A percentile compares a stretch with the other conserved stretches of the same genome.
Conservation (phyloP, 2,888 invertebrate species). For the Drosophila paranaensis region DNA sequence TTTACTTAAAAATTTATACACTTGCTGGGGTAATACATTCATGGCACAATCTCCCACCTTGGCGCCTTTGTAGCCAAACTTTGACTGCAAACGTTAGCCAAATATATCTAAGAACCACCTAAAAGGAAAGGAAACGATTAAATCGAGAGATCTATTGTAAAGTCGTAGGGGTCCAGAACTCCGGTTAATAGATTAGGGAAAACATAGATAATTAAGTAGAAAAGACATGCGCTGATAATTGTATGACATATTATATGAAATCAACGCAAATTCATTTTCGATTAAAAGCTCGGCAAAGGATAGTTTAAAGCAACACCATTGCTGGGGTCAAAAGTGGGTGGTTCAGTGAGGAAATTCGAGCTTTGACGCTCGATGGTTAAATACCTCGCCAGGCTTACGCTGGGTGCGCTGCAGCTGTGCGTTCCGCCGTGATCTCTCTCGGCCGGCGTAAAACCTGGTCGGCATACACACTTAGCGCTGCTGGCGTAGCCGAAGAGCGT, state of each 20-base stretch:
- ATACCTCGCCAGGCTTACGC: constrained; percentile 88
- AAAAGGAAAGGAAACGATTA: constrained; percentile 71
- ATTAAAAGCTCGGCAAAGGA: constrained; percentile 15
- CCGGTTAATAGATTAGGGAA: constrained; percentile 12
- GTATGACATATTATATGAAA: constrained; percentile 10
- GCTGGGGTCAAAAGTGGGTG: constrained; percentile 34
- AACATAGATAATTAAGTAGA: constrained; percentile 7
- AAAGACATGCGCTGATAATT: constrained; percentile 27
- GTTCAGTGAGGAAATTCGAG: constrained; percentile 65
- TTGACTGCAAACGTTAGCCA: constrained; percentile 68
- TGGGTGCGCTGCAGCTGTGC: constrained; percentile 87
- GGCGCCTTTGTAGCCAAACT: constrained; percentile 36
- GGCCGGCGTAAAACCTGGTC: constrained; percentile 87
- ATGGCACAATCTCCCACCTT: constrained; percentile 69
- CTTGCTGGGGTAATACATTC: constrained; percentile 71
- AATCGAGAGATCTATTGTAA: constrained; percentile 45
- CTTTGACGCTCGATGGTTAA: constrained; percentile 85
- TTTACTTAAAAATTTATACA: constrained; percentile 54
- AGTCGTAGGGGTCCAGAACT: constrained; percentile 22
- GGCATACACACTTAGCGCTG: constrained; percentile 88
- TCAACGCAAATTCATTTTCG: constrained; percentile 24
- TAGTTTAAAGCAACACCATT: constrained; percentile 22
- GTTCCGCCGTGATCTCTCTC: constrained; percentile 58
- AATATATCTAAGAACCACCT: constrained; percentile 84
- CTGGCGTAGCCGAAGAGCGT: constrained; percentile 53